Base-by-base conservation (phyloP, 2,888 invertebrate species). In the Dioctria linearis region DNA sequence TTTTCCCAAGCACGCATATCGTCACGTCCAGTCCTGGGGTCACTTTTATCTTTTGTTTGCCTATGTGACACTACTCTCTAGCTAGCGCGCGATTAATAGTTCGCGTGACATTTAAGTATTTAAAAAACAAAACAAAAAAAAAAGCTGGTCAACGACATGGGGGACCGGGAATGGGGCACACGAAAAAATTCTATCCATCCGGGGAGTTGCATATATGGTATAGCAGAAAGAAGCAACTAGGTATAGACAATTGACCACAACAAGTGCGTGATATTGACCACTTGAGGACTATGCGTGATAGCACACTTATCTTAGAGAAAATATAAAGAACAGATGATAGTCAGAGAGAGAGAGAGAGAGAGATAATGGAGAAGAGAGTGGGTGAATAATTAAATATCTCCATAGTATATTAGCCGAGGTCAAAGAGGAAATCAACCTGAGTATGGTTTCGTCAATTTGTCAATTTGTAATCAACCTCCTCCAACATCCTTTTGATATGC, bases 31-130 rank as follows among this genome's bases (percentile, higher is more conserved):
- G 25, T 25, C 2, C 61, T 8, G 5, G 39, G 61, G 13, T 61
- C 61, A 25, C 61, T 61, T 61, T 61, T 61, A 61, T 61, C 61
- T 61, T 61, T 61, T 61, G 61, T 61, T 61, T 61, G 61, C 61
- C 61, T 39, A 61, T 61, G 61, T 61, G 61, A 61, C 61, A 61
- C 61, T 25, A 25, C 25, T 25, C 25, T 25, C 25, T 25, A 25
- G 25, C 25, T 11, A 61, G 61, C 37, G n/a, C 39, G 61, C 61
- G 39, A 61, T 61, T 61, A 61, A 61, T 61, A 61, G 61, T 61
- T 61, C 61, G 61, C 61, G 61, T 61, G 61, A 61, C 61, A 61
- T 61, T 39, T 8, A 25, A 39, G 61, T 61, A 61, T 61, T 61
- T 61, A 61, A 61, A 61, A 61, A 37, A 25, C 0, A 25, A 25